A percentile compares a stretch with the other conserved stretches of the same genome.
phyloP scores from a whole-genome alignment of 2,888 invertebrate species.

The Brachyopa scutellaris region DNA sequence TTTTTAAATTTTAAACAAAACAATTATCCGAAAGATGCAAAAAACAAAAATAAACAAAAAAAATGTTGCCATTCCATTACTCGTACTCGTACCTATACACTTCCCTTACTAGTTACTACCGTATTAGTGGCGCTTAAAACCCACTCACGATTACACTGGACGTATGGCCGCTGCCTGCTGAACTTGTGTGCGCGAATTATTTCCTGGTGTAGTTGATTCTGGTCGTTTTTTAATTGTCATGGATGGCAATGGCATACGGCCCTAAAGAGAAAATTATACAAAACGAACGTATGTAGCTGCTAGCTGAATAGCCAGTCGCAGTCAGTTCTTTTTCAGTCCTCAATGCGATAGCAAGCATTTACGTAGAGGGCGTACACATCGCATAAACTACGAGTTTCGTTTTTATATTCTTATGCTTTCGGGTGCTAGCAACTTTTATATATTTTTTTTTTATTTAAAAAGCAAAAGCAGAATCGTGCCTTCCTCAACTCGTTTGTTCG shows the following conservation, averaged over 20 bases:
- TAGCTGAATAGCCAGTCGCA: not conserved
- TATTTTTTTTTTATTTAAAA: not conserved
- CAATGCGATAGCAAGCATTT: conserved; percentile 49
- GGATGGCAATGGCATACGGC: too few species aligned
- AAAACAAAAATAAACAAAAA: not conserved
- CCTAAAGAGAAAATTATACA: too few species aligned
- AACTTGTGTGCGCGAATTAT: conserved; percentile 44
- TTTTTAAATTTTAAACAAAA: too few species aligned
- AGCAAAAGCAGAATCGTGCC: conserved; percentile 39
- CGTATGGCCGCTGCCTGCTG: conserved; percentile 10
- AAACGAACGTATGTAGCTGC: too few species aligned
- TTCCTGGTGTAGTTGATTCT: conserved; percentile 6
- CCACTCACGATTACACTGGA: conserved; percentile 51
- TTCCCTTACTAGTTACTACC: conserved; percentile 21
- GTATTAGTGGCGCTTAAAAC: conserved; percentile 28
- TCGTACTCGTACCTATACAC: too few species aligned
- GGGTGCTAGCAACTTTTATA: conserved; percentile 42
- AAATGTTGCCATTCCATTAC: not conserved
- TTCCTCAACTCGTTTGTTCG: conserved; percentile 51
- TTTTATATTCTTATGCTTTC: conserved; percentile 29
- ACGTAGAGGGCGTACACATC: conserved; percentile 20
- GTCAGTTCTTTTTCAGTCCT: conserved; percentile 55
- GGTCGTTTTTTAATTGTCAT: conserved; percentile 25
- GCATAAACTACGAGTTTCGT: not conserved
- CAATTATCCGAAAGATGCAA: not conserved